Conservation (phyloP, 1,140 invertebrate species). For the Metopolophium dirhodum region DNA sequence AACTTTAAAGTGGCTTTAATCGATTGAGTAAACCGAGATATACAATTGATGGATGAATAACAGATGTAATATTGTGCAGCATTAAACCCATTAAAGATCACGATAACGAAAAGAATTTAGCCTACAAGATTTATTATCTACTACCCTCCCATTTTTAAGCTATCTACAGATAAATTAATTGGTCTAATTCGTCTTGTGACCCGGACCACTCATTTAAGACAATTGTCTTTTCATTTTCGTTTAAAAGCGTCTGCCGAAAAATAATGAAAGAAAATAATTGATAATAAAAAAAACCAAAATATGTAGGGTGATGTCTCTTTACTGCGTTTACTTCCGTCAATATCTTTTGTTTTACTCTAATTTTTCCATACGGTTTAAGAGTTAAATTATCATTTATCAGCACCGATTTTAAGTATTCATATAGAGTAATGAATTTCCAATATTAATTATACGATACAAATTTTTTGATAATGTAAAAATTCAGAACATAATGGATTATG, state of each 20-base stretch:
- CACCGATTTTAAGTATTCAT: background rate
- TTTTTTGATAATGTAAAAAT: background rate
- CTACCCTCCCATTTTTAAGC: background rate
- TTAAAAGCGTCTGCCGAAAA: background rate
- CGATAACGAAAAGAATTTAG: slow-evolving; percentile 2
- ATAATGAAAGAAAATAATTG: background rate
- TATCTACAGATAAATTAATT: slow-evolving; percentile 7
- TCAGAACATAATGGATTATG: background rate
- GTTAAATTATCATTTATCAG: background rate
- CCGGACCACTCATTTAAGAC: background rate
- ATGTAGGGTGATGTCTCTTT: background rate
- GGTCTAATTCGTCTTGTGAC: background rate
- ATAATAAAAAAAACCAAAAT: background rate
- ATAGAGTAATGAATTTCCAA: background rate
- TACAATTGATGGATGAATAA: slow-evolving; percentile 17
- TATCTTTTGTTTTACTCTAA: background rate
- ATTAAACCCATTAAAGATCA: background rate
- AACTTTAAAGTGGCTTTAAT: background rate
- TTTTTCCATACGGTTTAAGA: background rate
- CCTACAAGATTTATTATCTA: slow-evolving; percentile 38
- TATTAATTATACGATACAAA: background rate
- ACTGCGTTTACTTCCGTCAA: background rate
- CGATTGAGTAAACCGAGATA: background rate
- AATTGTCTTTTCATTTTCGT: background rate
- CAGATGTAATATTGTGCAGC: slow-evolving; percentile 12